Evolutionary conservation across 2,113 vertebrate genomes (phyloP).

Genomic region (Petaurus breviceps): DNA sequence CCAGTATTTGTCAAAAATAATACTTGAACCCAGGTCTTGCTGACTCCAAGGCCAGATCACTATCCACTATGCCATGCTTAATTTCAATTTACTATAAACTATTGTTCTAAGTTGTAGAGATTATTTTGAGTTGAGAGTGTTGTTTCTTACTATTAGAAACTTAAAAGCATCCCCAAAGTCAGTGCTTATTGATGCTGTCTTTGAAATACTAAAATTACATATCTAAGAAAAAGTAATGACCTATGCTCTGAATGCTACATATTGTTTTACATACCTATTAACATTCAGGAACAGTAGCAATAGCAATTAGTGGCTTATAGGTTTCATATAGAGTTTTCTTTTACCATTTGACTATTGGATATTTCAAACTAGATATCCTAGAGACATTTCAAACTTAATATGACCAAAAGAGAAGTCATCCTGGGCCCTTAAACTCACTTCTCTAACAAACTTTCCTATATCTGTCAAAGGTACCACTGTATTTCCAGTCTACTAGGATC

Average conservation of each 20-base stretch:
- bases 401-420: too few relatives aligned
- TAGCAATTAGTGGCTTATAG: too few relatives aligned
- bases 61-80: background rate
- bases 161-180: constrained; percentile 43
- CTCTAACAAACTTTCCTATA: too few relatives aligned
- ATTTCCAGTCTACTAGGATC: too few relatives aligned
- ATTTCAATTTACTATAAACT: background rate
- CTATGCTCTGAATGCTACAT: background rate
- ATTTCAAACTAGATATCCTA: too few relatives aligned
- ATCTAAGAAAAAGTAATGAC: constrained; percentile 31
- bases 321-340: too few relatives aligned
- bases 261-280: background rate
- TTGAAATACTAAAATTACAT: constrained; percentile 44
- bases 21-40: background rate
- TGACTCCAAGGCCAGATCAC: background rate
- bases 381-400: too few relatives aligned
- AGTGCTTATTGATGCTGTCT: background rate
- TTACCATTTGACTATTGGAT: too few relatives aligned
- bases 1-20: background rate
- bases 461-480: too few relatives aligned
- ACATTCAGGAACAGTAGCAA: background rate
- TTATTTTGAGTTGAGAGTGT: background rate
- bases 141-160: background rate
- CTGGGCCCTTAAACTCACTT: too few relatives aligned
- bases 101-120: background rate